phyloP scores from a whole-genome alignment of 2,113 vertebrate genomes.

The Silurus asotus region DNA sequence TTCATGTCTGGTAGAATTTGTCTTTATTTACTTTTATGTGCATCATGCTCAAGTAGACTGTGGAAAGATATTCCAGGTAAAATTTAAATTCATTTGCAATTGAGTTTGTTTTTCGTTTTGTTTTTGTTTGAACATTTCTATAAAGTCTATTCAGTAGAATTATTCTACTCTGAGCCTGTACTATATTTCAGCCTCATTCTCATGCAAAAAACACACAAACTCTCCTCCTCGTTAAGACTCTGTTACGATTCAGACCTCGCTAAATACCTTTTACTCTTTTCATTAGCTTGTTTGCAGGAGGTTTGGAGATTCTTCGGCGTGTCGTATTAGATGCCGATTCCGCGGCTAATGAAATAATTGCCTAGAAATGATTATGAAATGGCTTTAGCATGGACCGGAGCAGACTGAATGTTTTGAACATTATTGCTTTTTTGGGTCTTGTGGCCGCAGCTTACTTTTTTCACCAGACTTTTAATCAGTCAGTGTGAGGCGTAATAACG shows the following conservation, averaged over 20 bases:
- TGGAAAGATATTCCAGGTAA: too few species aligned
- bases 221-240: neutral
- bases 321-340: slow-evolving; percentile 47
- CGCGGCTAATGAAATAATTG: slow-evolving; percentile 55
- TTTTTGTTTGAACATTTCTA: neutral
- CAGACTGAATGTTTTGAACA: slow-evolving; percentile 50
- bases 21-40: neutral
- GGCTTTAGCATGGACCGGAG: slow-evolving; percentile 47
- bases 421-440: neutral
- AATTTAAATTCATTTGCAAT: too few species aligned
- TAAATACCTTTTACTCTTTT: slow-evolving; percentile 46
- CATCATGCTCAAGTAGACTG: neutral
- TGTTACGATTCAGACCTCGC: slow-evolving; percentile 2
- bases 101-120: neutral
- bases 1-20: neutral
- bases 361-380: slow-evolving; percentile 57
- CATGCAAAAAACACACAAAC: neutral
- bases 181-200: neutral
- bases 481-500: slow-evolving; percentile 7
- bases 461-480: slow-evolving; percentile 14
- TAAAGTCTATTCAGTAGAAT: too few species aligned
- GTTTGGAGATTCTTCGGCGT: slow-evolving; percentile 37
- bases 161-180: neutral
- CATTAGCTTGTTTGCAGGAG: slow-evolving; percentile 39
- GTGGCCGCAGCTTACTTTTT: slow-evolving; percentile 9